Evolutionary conservation across 2,888 invertebrate genomes (phyloP), one percentile per base, ranked within the genome.

Genomic region (Agonopterix alstromeriana): DNA sequence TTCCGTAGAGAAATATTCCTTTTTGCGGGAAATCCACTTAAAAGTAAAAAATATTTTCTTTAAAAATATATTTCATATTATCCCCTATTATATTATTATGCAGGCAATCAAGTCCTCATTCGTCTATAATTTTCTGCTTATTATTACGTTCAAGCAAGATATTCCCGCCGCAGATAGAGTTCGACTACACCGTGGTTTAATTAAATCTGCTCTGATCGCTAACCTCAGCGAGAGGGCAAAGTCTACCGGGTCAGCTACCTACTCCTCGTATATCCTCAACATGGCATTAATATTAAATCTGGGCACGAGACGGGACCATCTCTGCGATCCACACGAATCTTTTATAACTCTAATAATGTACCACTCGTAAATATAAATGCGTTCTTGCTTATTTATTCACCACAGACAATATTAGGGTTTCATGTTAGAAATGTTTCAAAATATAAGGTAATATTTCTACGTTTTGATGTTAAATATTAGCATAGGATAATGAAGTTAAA

Each of bases 241-340:
- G 57, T 60, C 58, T 59, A 56, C 50, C 52, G 54, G 49, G 55
- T 53, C 55, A 52, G 47, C 53, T 50, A 49, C 50, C 52, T 53
- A 35, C 44, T 45, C 45, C 12, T 35, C 48, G 50, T 54, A 52
- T 55, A 64, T 56, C 58, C 57, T 62, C 57, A 63, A 61, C 64
- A 65, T 65, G 63, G 63, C 65, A 71, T 70, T 72, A 71, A 74
- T 70, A 72, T 75, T 69, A 67, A 73, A 70, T 56, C 55, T 50
- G 60, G 58, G 53, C 55, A 48, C 60, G 61, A 60, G 59, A 60
- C 59, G 58, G 53, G 53, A 60, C 53, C 56, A 53, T 49, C 53
- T 54, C 52, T 47, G 50, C 52, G 51, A 54, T 53, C 53, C 54
- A 50, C 51, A 56, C 53, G 50, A 56, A 59, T 55, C 56, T 59